phyloP scores from a whole-genome alignment of 1,140 invertebrate species.

The Helicorthomorpha holstii region DNA sequence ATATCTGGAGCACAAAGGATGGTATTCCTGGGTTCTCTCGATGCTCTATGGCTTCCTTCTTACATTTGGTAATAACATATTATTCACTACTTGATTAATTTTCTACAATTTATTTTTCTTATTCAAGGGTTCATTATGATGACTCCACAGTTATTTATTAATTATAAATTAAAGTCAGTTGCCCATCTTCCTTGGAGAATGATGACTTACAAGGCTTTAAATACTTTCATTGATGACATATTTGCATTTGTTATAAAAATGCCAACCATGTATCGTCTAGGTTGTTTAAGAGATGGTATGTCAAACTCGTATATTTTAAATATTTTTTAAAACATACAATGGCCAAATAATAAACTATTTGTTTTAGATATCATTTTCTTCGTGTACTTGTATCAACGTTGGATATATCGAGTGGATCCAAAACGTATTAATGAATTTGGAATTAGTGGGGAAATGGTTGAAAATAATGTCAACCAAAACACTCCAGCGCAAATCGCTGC shows the following conservation, averaged over 20 bases:
- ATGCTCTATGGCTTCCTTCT: conserved; percentile 95
- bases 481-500: too few species aligned
- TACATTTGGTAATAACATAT: conserved; percentile 59
- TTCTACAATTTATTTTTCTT: conserved; percentile 8
- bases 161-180: conserved; percentile 97
- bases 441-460: conserved; percentile 34
- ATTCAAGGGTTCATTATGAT: conserved; percentile 91
- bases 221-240: conserved; percentile 99
- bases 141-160: conserved; percentile 98
- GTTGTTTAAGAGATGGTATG: conserved; percentile 88
- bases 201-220: conserved; percentile 99
- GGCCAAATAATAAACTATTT: too few species aligned
- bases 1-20: conserved; percentile 95
- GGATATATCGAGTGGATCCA: conserved; percentile 92
- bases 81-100: background rate
- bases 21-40: conserved; percentile 79
- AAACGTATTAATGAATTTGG: conserved; percentile 94
- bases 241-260: conserved; percentile 99
- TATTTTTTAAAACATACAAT: background rate
- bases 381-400: conserved; percentile 95
- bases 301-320: conserved; percentile 5
- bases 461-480: too few species aligned
- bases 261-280: conserved; percentile 87
- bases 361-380: conserved; percentile 89
- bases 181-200: conserved; percentile 98